Evolutionary conservation across 2,888 invertebrate species (phyloP).

Genomic region (Apamea anceps): DNA sequence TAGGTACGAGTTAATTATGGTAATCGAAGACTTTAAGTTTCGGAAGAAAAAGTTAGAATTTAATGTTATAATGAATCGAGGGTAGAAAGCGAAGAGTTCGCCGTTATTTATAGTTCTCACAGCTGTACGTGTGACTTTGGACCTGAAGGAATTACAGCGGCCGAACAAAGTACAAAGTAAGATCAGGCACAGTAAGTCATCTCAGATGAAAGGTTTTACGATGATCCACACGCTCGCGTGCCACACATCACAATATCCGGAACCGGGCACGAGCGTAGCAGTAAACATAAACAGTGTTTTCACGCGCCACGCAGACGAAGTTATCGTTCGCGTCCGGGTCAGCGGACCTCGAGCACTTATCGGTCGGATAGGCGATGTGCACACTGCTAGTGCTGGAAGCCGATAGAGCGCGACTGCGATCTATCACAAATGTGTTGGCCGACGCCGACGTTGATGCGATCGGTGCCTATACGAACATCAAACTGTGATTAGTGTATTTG

Average conservation of each 20-base stretch:
- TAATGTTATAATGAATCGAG: not conserved
- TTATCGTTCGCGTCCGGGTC: constrained; percentile 85
- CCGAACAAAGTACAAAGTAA: constrained; percentile 2
- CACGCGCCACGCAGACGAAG: constrained; percentile 81
- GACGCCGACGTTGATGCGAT: constrained; percentile 35
- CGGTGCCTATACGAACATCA: constrained; percentile 14
- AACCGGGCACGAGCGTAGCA: constrained; percentile 72
- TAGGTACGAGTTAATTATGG: not conserved
- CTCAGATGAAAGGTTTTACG: constrained; percentile 30
- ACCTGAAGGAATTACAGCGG: not conserved
- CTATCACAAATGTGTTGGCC: constrained; percentile 8
- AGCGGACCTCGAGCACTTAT: constrained; percentile 65
- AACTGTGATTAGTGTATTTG: constrained; percentile 19
- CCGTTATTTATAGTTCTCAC: not conserved
- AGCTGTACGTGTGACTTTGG: not conserved
- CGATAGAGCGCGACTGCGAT: constrained; percentile 35
- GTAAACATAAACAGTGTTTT: constrained; percentile 78
- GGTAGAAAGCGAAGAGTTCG: not conserved
- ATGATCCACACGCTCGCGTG: constrained; percentile 48
- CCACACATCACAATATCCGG: constrained; percentile 60
- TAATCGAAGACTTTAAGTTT: not conserved
- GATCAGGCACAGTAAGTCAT: constrained; percentile 2
- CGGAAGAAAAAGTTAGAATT: not conserved
- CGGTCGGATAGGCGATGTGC: constrained; percentile 52
- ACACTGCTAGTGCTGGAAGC: constrained; percentile 33